A percentile compares a stretch with the other conserved stretches of the same genome.
Evolutionary conservation across 2,113 vertebrate genomes (phyloP).

Genomic region (human (Homo sapiens)): DNA sequence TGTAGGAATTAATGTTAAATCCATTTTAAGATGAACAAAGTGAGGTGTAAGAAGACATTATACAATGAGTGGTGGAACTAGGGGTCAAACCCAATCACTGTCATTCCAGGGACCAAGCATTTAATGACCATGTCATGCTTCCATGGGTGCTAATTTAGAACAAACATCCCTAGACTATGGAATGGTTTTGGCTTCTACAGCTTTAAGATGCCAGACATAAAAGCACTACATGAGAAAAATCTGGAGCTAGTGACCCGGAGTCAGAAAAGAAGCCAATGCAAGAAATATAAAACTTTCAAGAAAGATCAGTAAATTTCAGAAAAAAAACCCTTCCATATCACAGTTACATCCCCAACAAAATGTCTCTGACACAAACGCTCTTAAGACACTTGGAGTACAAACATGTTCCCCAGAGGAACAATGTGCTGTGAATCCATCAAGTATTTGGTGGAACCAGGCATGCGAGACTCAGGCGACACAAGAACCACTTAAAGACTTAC

Average conservation of each 20-base stretch:
- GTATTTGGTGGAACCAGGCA: fast-evolving
- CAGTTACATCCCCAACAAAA: neutral
- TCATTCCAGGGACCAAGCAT: neutral
- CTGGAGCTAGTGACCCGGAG: neutral
- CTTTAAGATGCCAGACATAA: neutral
- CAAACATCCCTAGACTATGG: neutral
- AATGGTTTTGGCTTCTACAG: neutral
- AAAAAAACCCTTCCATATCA: neutral
- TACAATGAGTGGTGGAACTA: neutral
- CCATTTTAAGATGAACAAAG: neutral
- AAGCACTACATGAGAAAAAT: neutral
- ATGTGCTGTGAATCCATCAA: neutral
- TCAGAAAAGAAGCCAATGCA: neutral
- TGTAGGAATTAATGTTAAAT: neutral
- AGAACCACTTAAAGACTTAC: neutral
- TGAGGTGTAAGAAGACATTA: neutral
- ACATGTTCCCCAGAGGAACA: neutral
- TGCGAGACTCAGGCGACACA: neutral
- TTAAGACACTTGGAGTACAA: neutral
- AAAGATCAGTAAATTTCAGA: neutral
- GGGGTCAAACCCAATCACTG: neutral
- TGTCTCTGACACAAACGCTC: neutral
- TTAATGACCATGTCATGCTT: neutral
- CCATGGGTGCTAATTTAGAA: neutral
- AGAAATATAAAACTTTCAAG: neutral